Percentiles rank a stretch among this genome's conserved stretches.
phyloP scores from a whole-genome alignment of 1,140 invertebrate species.

The Wasmannia auropunctata region DNA sequence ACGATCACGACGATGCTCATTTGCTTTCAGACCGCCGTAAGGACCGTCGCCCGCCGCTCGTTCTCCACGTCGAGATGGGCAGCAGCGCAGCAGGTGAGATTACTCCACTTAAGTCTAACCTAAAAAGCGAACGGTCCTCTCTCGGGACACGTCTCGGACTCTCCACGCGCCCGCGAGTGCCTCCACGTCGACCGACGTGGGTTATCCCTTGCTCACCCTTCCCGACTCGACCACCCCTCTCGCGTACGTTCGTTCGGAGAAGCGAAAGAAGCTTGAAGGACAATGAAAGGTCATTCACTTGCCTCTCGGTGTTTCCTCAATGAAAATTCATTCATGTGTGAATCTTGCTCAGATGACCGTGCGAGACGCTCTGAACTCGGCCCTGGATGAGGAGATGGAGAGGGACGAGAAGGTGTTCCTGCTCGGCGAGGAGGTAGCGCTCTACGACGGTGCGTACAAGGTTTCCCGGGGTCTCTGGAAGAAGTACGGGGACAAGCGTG shows the following conservation, averaged over 20 bases:
- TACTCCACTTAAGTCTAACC: background rate
- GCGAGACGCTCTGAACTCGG: constrained; percentile 98
- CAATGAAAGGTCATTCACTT: constrained; percentile 76
- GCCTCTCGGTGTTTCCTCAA: background rate
- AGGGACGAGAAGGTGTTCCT: constrained; percentile 97
- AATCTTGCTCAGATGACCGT: constrained; percentile 92
- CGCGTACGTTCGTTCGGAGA: constrained; percentile 54
- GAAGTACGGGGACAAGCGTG: constrained; percentile 98
- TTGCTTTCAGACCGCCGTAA: constrained; percentile 78
- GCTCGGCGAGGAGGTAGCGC: constrained; percentile 99
- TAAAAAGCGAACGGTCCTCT: background rate
- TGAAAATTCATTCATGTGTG: background rate
- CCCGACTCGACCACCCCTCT: background rate
- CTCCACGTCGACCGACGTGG: no score
- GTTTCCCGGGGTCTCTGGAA: constrained; percentile 98
- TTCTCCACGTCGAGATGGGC: constrained; percentile 87
- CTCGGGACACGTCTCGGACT: background rate
- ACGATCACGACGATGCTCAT: background rate
- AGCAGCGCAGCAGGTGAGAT: constrained; percentile 86
- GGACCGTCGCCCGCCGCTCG: constrained; percentile 81
- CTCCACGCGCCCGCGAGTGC: background rate
- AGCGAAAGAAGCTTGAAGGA: constrained; percentile 72
- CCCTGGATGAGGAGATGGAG: constrained; percentile 98
- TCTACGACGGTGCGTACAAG: constrained; percentile 99
- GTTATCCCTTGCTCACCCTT: background rate